Conservation (phyloP, 2,888 invertebrate species). For the Brachypalpus laphriformis region DNA sequence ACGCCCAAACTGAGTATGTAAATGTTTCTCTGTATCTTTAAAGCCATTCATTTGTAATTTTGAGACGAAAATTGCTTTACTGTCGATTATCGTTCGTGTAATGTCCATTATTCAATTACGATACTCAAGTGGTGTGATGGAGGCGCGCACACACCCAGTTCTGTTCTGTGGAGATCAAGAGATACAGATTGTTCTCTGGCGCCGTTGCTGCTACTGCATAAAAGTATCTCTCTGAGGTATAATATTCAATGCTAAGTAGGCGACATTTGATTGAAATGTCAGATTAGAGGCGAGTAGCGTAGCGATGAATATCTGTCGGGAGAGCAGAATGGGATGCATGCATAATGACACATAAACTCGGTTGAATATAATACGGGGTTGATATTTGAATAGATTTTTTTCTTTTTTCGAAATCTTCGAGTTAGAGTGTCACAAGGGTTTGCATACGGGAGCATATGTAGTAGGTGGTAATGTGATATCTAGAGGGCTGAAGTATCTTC, state of each 20-base stretch:
- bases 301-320: slow-evolving; percentile 33
- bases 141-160: slow-evolving; percentile 10
- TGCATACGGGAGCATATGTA: neutral
- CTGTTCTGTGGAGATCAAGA: slow-evolving; percentile 37
- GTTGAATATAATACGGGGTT: neutral
- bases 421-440: slow-evolving; percentile 19
- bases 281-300: slow-evolving; percentile 32
- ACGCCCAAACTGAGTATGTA: neutral
- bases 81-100: slow-evolving; percentile 60
- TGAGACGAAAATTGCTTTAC: slow-evolving; percentile 58
- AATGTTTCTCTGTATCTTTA: slow-evolving; percentile 49
- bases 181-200: slow-evolving; percentile 26
- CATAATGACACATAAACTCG: slow-evolving; percentile 31
- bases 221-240: slow-evolving; percentile 16
- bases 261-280: slow-evolving; percentile 63
- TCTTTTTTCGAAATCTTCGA: neutral
- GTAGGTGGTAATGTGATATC: neutral
- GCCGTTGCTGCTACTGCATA: neutral
- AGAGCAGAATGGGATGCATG: slow-evolving; percentile 19
- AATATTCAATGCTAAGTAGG: slow-evolving; percentile 51
- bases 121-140: slow-evolving; percentile 16
- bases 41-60: slow-evolving; percentile 53
- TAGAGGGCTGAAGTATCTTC: neutral
- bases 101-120: slow-evolving; percentile 68
- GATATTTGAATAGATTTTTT: neutral